phyloP scores from a whole-genome alignment of 2,113 vertebrate genomes.

The Opisthocomus hoazin region DNA sequence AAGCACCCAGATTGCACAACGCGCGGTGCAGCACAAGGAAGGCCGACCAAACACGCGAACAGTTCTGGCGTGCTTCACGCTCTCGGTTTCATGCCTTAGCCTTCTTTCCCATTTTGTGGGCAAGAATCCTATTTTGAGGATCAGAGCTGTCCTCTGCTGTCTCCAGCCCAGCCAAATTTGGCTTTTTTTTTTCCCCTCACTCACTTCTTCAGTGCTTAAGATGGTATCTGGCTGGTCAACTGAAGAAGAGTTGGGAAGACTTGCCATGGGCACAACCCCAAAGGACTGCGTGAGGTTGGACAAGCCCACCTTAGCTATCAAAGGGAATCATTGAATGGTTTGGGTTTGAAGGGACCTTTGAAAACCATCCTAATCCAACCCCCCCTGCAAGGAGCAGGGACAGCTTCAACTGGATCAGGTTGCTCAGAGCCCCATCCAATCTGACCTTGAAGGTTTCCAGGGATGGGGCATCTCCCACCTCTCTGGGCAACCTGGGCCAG shows the following conservation, averaged over 20 bases:
- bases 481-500: not conserved
- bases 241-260: not conserved
- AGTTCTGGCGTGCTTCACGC: rapidly evolving
- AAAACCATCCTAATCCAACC: not conserved
- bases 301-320: not conserved
- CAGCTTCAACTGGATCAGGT: not conserved
- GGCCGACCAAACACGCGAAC: not conserved
- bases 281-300: not conserved
- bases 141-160: not conserved
- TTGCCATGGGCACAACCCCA: rapidly evolving
- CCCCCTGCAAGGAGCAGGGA: not conserved
- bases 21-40: not conserved
- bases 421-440: not conserved
- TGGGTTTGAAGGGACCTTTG: not conserved
- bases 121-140: not conserved
- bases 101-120: not conserved
- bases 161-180: not conserved
- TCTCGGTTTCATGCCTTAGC: rapidly evolving
- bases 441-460: not conserved
- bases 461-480: not conserved
- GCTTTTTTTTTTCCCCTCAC: rapidly evolving
- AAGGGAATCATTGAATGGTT: not conserved
- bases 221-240: rapidly evolving
- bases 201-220: not conserved
- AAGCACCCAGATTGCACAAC: not conserved